These are phyloP conservation scores for Chrysolina oricalcia DNA, from an alignment of 2,888 invertebrate genomes.

Conservation along the genomic window DNA sequence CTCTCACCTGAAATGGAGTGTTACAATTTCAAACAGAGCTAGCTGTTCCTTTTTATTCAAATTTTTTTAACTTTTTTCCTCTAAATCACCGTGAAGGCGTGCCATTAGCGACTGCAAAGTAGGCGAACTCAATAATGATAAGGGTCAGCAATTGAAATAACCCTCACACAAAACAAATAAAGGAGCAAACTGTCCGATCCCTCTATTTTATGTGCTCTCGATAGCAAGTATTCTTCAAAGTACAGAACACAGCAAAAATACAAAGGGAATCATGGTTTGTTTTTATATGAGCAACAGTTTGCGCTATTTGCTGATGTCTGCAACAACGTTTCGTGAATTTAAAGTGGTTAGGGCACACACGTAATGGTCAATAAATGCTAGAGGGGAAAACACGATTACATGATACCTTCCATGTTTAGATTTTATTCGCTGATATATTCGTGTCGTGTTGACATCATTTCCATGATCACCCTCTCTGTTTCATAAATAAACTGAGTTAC, in stretches of 20 bases:
- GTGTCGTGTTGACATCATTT: neutral
- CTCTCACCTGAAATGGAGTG: neutral
- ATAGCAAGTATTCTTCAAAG: slow-evolving; percentile 51
- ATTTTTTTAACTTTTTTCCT: neutral
- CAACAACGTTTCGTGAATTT: slow-evolving; percentile 46
- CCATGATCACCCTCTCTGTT: neutral
- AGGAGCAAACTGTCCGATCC: slow-evolving; percentile 56
- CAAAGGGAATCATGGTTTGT: slow-evolving; percentile 52
- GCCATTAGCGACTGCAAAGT: slow-evolving; percentile 43
- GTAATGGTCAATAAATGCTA: slow-evolving; percentile 38
- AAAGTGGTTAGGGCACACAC: slow-evolving; percentile 38
- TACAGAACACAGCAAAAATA: slow-evolving; percentile 55
- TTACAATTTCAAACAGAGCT: neutral
- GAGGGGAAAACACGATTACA: slow-evolving; percentile 24
- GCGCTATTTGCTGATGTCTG: slow-evolving; percentile 49
- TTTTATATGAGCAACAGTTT: slow-evolving; percentile 54
- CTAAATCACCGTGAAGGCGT: neutral
- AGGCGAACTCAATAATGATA: slow-evolving; percentile 66
- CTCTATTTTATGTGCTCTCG: slow-evolving; percentile 57
- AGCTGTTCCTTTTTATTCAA: neutral
- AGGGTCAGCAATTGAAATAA: slow-evolving; percentile 67
- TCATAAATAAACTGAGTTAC: neutral
- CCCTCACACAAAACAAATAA: slow-evolving; percentile 63
- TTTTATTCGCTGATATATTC: neutral
- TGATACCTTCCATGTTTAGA: slow-evolving; percentile 29